These are phyloP conservation scores for Erebia palarica DNA, from an alignment of 2,888 invertebrate genomes.

Conservation along the genomic window DNA sequence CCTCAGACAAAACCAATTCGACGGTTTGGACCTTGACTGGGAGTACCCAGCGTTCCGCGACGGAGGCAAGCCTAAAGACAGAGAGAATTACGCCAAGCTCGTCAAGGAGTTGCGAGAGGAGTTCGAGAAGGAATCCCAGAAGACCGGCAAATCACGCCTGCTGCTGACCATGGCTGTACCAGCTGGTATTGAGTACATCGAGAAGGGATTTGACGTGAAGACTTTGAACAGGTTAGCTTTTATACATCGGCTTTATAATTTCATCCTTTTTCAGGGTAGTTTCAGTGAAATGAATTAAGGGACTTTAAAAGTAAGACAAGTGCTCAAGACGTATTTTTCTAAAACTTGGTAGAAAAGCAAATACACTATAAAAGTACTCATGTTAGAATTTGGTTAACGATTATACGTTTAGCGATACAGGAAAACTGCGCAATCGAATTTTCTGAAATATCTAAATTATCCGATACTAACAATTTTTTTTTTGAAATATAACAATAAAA, in stretches of 20 bases:
- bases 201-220: conserved; percentile 95
- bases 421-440: too few species aligned
- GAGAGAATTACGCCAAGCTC: conserved; percentile 93
- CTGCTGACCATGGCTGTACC: conserved; percentile 97
- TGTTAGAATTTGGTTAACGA: too few species aligned
- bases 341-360: too few species aligned
- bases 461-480: too few species aligned
- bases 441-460: too few species aligned
- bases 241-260: neutral
- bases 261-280: neutral
- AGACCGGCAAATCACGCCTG: conserved; percentile 90
- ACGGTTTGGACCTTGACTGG: conserved; percentile 97
- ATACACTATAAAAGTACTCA: too few species aligned
- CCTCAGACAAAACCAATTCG: conserved; percentile 94
- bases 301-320: too few species aligned
- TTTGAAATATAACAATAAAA: too few species aligned
- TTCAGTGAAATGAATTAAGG: too few species aligned
- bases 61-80: conserved; percentile 90
- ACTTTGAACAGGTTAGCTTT: conserved; percentile 88
- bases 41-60: conserved; percentile 93
- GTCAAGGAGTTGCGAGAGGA: conserved; percentile 95
- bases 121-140: conserved; percentile 92
- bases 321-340: too few species aligned
- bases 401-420: too few species aligned
- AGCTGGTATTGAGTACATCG: conserved; percentile 95